These are phyloP conservation scores for Xylota segnis DNA, from an alignment of 2,888 invertebrate species.

Conservation along the genomic window DNA sequence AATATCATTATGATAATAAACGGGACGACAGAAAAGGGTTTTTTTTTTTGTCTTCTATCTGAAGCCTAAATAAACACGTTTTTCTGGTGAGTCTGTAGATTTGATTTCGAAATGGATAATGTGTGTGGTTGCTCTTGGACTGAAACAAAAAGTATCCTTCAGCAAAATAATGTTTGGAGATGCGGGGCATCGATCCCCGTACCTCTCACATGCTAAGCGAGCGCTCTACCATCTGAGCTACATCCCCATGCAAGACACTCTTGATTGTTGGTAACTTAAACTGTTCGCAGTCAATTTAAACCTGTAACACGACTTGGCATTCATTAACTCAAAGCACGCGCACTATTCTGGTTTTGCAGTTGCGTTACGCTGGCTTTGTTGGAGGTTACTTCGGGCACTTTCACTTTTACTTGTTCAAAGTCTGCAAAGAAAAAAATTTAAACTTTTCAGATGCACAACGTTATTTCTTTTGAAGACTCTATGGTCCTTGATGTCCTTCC, in stretches of 20 bases:
- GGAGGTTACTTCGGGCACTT: no score
- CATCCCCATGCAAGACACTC: constrained; percentile 80
- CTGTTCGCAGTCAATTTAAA: no score
- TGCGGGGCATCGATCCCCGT: constrained; percentile 85
- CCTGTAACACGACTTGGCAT: no score
- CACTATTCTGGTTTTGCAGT: background rate
- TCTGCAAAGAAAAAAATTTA: no score
- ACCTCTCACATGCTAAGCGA: constrained; percentile 85
- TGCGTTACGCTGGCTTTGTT: background rate
- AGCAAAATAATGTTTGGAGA: constrained; percentile 79
- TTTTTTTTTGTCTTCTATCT: constrained; percentile 10
- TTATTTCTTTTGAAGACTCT: no score
- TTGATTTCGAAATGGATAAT: constrained; percentile 6
- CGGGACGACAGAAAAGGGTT: constrained; percentile 32
- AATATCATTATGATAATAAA: constrained; percentile 59
- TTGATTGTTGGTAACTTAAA: no score
- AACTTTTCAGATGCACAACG: no score
- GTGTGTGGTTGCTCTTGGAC: background rate
- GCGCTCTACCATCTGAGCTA: constrained; percentile 85
- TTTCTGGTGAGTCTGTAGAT: constrained; percentile 13
- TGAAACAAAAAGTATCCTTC: no score
- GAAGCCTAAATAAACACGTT: constrained; percentile 33
- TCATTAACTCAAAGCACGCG: background rate
- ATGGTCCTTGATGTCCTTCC: no score
- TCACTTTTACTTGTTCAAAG: no score